Base-by-base conservation (phyloP, 2,113 vertebrate species). In the Oenanthe oenanthe region DNA sequence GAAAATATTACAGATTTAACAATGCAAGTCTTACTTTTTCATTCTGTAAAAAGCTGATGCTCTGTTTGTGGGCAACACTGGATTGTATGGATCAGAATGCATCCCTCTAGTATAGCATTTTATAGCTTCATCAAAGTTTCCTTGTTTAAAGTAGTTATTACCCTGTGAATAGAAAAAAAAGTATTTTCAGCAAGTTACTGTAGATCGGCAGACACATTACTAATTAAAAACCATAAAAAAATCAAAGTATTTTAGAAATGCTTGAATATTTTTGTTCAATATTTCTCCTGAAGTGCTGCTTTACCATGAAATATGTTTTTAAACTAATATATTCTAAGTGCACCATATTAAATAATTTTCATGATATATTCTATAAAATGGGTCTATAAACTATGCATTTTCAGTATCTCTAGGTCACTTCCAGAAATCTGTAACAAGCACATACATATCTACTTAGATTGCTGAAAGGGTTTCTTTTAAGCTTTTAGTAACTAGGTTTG, bases 41-140 rank as follows among this genome's bases (percentile, higher is more conserved):
- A 99, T 97, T 95, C 98, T 98, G 71, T 98, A 98, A 97, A 99
- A 99, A 48, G 98, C 97, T 1, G 99, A 98, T 10, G 99, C 99
- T 97, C 99, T 97, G 96, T 99, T 99, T 65, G 99, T 99, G 36
- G 99, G 99, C 58, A 99, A 96, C 56, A 99, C 94, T 1, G 99
- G 99, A 95, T 98, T 99, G 96, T 99, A 98, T 0, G 99, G 99
- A 89, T 99, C 99, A 6, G 97, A 98, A 80, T 96, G 92, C 99
- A 99, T 99, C 81, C 99, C 99, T 97, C 95, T 98, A 82, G 98
- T 99, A 94, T 99, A 99, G 93, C 98, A 99, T 25, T 99, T 98
- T 48, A 99, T 97, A 42, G 99, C 99, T 12, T 98, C 98, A 54
- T 99, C 98, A 45, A 99, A 99, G 77, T 99, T 99, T 48, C 99